These are phyloP conservation scores for Dicerorhinus sumatrensis DNA, from an alignment of 2,113 vertebrate genomes.

Conservation along the genomic window DNA sequence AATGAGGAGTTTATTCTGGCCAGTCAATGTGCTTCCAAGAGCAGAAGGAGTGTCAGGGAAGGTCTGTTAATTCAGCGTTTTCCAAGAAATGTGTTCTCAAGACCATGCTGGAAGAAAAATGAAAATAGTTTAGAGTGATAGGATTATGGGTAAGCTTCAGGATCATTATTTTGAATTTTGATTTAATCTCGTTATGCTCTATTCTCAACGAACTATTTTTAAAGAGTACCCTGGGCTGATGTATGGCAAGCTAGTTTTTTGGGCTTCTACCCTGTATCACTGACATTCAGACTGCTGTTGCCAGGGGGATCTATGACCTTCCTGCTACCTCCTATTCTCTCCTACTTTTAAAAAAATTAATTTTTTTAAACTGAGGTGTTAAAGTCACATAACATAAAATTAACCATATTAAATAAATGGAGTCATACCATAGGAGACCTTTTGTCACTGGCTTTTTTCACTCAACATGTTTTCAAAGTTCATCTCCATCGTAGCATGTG, in stretches of 20 bases:
- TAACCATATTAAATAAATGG: neutral
- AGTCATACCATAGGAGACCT: neutral
- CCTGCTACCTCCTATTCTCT: neutral
- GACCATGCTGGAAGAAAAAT: neutral
- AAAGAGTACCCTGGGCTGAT: neutral
- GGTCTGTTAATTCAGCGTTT: neutral
- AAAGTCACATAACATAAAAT: neutral
- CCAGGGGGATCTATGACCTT: neutral
- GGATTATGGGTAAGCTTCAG: neutral
- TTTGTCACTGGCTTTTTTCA: neutral
- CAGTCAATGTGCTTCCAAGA: neutral
- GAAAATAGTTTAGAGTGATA: neutral
- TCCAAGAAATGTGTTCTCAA: neutral
- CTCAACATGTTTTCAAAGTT: rapidly evolving
- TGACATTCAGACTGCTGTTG: neutral
- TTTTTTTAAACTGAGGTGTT: neutral
- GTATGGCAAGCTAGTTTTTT: neutral
- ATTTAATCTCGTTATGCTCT: neutral
- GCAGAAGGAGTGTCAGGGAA: neutral
- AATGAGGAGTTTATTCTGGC: neutral
- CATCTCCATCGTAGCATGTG: rapidly evolving
- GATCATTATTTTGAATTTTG: neutral
- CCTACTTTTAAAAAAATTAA: neutral
- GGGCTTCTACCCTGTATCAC: neutral
- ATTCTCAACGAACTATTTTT: neutral